These are phyloP conservation scores for Aphaenogaster ashmeadi DNA, from an alignment of 1,140 invertebrate species.

Conservation along the genomic window DNA sequence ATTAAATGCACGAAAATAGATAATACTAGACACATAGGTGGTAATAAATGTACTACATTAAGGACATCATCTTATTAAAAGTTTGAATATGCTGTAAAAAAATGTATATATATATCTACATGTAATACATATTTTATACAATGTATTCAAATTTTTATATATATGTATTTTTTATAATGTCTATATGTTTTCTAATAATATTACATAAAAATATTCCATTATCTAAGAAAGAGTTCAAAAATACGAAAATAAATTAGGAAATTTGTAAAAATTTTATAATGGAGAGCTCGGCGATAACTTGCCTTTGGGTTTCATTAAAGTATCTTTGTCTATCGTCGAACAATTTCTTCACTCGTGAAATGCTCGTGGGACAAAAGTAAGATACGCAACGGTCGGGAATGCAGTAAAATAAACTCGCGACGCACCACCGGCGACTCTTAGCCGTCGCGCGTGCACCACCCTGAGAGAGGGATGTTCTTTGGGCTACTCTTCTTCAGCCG, in stretches of 20 bases:
- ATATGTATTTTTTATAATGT: neutral
- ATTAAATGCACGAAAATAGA: neutral
- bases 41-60: neutral
- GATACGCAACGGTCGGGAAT: neutral
- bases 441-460: neutral
- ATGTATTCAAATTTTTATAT: neutral
- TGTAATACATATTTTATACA: too few relatives aligned
- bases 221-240: neutral
- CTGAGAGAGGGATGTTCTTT: neutral
- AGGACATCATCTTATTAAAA: neutral
- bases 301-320: slow-evolving; percentile 79
- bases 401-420: neutral
- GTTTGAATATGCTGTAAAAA: neutral
- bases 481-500: slow-evolving; percentile 6
- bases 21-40: neutral
- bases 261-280: neutral
- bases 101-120: neutral
- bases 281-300: slow-evolving; percentile 61
- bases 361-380: neutral
- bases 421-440: neutral
- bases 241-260: neutral
- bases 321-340: slow-evolving; percentile 48
- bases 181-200: neutral
- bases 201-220: neutral
- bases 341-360: neutral